Conservation (phyloP, 30 jellyfish, hydroid and myxozoan genomes). For the Hydra vulgaris region DNA sequence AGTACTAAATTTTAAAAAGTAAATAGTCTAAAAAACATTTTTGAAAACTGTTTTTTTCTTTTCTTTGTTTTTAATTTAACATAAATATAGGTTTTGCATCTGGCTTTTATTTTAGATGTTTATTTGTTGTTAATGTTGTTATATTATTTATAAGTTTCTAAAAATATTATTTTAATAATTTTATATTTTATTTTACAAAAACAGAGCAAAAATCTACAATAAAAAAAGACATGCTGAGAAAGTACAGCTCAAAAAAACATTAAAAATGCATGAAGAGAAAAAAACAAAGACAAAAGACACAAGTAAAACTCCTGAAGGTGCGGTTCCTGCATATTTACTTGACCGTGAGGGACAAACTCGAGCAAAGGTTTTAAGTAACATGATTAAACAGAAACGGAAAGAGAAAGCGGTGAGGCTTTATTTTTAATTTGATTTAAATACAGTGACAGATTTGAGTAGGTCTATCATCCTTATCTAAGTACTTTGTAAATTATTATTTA, state of each 20-base stretch:
- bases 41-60: not conserved
- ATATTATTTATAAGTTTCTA: too few relatives aligned
- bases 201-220: constrained; percentile 88
- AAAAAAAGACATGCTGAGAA: constrained; percentile 97
- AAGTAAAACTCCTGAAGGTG: constrained; percentile 83
- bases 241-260: constrained; percentile 87
- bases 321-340: constrained; percentile 95
- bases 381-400: constrained; percentile 95
- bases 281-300: constrained; percentile 74
- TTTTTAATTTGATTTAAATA: not conserved
- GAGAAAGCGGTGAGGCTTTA: constrained; percentile 89
- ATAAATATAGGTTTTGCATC: too few relatives aligned
- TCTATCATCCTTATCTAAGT: too few relatives aligned
- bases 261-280: constrained; percentile 95
- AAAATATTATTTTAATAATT: too few relatives aligned
- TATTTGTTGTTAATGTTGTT: too few relatives aligned
- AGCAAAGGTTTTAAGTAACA: constrained; percentile 89
- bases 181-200: not conserved
- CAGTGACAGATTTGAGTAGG: too few relatives aligned
- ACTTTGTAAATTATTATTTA: too few relatives aligned
- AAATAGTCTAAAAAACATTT: too few relatives aligned
- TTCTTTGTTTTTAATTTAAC: too few relatives aligned
- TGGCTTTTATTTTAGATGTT: too few relatives aligned
- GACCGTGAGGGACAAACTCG: constrained; percentile 98
- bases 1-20: not conserved